phyloP scores from a whole-genome alignment of 2,797 vertebrate species.

The Manis pentadactyla region DNA sequence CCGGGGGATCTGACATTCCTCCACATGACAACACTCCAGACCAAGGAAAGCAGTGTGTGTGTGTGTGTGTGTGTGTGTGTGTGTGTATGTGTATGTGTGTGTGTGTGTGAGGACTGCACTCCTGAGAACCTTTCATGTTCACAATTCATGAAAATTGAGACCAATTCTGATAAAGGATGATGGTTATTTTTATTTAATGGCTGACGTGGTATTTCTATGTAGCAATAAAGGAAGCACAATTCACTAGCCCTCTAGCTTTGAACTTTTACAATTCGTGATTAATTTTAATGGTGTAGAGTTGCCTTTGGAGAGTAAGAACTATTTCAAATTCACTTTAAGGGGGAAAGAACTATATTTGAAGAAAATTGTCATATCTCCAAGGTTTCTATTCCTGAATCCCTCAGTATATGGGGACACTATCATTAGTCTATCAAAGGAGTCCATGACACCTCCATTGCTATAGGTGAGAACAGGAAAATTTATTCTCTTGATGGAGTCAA shows the following conservation, averaged over 20 bases:
- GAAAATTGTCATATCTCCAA: not conserved
- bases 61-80: not conserved
- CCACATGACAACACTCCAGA: not conserved
- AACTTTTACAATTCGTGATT: not conserved
- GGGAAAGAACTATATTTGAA: not conserved
- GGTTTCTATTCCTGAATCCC: not conserved
- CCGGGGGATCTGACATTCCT: not conserved
- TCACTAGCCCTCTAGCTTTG: not conserved
- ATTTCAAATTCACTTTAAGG: not conserved
- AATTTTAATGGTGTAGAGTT: conserved; percentile 2
- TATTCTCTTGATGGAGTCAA: not conserved
- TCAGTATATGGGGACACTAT: not conserved
- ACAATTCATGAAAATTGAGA: not conserved
- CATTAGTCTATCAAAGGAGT: not conserved
- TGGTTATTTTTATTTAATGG: not conserved
- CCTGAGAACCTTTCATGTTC: not conserved
- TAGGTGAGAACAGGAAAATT: not conserved
- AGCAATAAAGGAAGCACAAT: not conserved
- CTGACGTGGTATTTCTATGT: not conserved
- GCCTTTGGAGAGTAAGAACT: not conserved
- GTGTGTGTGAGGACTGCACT: not conserved
- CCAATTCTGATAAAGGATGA: not conserved
- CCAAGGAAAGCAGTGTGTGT: not conserved
- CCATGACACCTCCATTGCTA: not conserved
- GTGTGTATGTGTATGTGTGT: too few relatives aligned